Percentiles rank a stretch among this genome's conserved stretches.
These are phyloP conservation scores for Gobius niger DNA, from an alignment of 2,113 vertebrate genomes.

Conservation along the genomic window DNA sequence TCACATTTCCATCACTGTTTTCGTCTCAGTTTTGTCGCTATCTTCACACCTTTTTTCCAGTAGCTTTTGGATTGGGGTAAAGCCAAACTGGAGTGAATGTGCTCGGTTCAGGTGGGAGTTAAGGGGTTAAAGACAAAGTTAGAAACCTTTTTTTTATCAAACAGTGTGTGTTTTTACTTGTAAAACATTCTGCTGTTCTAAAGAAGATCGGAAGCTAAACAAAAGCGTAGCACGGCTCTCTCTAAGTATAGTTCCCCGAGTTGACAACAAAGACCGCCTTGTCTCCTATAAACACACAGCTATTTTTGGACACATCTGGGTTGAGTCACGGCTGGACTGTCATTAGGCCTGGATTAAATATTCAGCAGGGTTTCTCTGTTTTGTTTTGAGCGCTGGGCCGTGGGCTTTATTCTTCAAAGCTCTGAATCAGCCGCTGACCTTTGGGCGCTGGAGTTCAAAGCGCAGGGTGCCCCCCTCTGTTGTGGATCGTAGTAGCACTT, in stretches of 20 bases:
- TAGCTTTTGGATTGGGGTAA: no score
- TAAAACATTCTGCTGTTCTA: no score
- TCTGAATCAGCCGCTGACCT: background rate
- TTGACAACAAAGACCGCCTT: background rate
- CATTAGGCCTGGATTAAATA: conserved; percentile 1
- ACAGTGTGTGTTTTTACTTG: no score
- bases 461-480: background rate
- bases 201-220: background rate
- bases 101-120: no score
- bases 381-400: background rate
- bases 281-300: background rate
- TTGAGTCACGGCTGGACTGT: background rate
- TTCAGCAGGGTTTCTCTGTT: background rate
- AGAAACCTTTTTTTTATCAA: no score
- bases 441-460: background rate
- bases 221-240: background rate
- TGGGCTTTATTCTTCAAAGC: background rate
- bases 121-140: no score
- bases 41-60: no score
- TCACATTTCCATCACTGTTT: no score
- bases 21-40: no score
- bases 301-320: conserved; percentile 3
- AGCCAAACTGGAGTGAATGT: no score
- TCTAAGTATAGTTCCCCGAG: background rate
- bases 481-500: background rate